phyloP scores from a whole-genome alignment of 1,140 invertebrate genomes.

The Pomacea maculata region DNA sequence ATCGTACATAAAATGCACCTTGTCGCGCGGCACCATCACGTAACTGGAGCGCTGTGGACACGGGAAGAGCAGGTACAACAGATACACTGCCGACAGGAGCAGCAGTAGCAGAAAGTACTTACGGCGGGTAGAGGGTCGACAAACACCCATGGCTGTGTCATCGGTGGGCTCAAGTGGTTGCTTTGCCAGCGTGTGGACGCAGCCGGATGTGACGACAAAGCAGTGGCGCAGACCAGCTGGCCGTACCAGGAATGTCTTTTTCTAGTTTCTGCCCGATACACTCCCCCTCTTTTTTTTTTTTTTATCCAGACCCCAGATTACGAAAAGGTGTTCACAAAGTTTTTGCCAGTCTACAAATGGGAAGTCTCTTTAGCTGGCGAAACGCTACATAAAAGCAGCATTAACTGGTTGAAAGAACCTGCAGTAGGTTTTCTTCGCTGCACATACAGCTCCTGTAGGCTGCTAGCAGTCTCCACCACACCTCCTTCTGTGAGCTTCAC shows the following conservation, averaged over 20 bases:
- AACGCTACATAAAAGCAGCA: too few relatives aligned
- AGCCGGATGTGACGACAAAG: background rate
- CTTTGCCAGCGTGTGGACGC: background rate
- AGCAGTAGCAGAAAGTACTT: conserved; percentile 10
- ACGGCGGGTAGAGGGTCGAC: conserved; percentile 1
- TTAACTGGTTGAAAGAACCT: too few relatives aligned
- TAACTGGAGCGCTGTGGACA: conserved; percentile 35
- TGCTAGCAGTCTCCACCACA: too few relatives aligned
- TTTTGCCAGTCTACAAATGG: too few relatives aligned
- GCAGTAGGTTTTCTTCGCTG: too few relatives aligned
- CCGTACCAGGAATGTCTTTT: background rate
- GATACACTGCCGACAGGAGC: conserved; percentile 9
- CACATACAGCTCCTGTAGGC: too few relatives aligned
- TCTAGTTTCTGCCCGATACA: too few relatives aligned
- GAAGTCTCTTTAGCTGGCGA: too few relatives aligned
- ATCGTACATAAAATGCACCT: conserved; percentile 47
- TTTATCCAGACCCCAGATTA: too few relatives aligned
- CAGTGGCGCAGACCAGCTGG: background rate
- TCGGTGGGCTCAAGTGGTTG: background rate
- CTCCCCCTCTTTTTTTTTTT: background rate
- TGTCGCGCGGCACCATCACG: conserved; percentile 55
- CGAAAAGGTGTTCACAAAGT: background rate
- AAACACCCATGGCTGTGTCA: conserved; percentile 17
- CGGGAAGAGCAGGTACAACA: conserved; percentile 33
- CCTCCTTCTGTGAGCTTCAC: too few relatives aligned